Base-by-base conservation (phyloP, 2,113 vertebrate genomes). In the Noturus placidus region DNA sequence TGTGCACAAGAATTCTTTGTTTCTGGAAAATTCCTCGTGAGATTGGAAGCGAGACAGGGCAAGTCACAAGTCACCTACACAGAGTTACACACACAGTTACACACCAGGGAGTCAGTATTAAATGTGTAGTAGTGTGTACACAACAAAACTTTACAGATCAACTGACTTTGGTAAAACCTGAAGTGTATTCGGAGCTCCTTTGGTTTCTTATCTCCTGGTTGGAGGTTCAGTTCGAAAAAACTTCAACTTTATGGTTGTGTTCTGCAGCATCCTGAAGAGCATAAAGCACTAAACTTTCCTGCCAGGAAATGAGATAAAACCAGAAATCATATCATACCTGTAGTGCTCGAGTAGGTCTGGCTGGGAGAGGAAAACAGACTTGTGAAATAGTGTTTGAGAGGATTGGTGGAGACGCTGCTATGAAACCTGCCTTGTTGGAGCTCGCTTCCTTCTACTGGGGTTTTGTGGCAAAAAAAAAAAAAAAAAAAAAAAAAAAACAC, bases 1-100 rank as follows among this genome's bases (percentile, higher is more conserved):
- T 25, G 3, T 22, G 56, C 2, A 82, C 79, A 82, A 42, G 20
- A 59, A 59, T 33, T 59, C 78, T 9, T 59, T 5, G 6, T 61
- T 20, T 82, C 33, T 82, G 56, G 79, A 82, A 82, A 81, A 81
- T 38, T 59, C 20, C 30, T 59, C 78, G 33, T 38, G 79, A 38
- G 10, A 50, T 27, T 2, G 6, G 9, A 57, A 20, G 79, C 79
- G 2, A 82, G 79, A 82, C 56, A 6, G 20, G 22, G 61, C 56
- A 61, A 27, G 56, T 80, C 78, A 22, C 30, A 57, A 2, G 50
- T 57, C 52, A 57, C 77, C 46, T 27, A 76, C 70, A 22, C 52
- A 56, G 15, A 17, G 38, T 38, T 38, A 42, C 38, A 6, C 42
- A 46, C 42, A 46, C 42, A 46, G 27, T 80, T 80, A 57, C 30